These are phyloP conservation scores for Carcina quercana DNA, from an alignment of 2,888 invertebrate species.

Conservation along the genomic window DNA sequence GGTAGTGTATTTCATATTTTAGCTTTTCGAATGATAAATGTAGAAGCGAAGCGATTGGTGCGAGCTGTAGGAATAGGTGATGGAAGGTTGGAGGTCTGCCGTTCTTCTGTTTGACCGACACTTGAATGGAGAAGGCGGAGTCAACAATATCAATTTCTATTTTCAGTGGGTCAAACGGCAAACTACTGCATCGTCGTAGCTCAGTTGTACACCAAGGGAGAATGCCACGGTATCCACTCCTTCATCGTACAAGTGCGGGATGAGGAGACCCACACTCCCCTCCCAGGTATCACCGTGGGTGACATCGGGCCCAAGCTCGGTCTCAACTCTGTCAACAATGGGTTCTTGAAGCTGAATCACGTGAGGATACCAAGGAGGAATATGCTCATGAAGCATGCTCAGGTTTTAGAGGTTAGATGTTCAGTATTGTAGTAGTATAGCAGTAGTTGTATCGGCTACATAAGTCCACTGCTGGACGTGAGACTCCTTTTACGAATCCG, in stretches of 20 bases:
- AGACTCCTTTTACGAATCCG: too few relatives aligned
- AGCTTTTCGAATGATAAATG: too few relatives aligned
- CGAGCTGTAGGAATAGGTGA: too few relatives aligned
- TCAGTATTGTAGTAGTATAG: too few relatives aligned
- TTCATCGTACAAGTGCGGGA: slow-evolving; percentile 94
- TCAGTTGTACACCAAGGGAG: slow-evolving; percentile 87
- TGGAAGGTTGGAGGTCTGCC: too few relatives aligned
- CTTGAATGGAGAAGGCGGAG: too few relatives aligned
- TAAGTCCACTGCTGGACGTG: too few relatives aligned
- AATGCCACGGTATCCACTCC: slow-evolving; percentile 90
- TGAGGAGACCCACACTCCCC: slow-evolving; percentile 87
- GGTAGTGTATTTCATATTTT: too few relatives aligned
- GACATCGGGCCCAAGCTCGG: slow-evolving; percentile 96
- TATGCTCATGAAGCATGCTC: slow-evolving; percentile 95
- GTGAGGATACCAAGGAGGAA: slow-evolving; percentile 89
- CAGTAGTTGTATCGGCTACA: too few relatives aligned
- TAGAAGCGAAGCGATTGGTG: too few relatives aligned
- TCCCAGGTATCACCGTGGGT: slow-evolving; percentile 92
- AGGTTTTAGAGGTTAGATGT: slow-evolving; percentile 78
- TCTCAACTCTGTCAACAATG: slow-evolving; percentile 92
- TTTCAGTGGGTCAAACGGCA: slow-evolving; percentile 91
- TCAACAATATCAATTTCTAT: too few relatives aligned
- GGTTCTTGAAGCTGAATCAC: slow-evolving; percentile 90
- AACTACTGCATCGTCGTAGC: slow-evolving; percentile 95
- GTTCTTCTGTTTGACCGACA: too few relatives aligned